These are phyloP conservation scores for Hydroisotoma schaefferi DNA, from an alignment of 2,888 invertebrate species.

Conservation along the genomic window DNA sequence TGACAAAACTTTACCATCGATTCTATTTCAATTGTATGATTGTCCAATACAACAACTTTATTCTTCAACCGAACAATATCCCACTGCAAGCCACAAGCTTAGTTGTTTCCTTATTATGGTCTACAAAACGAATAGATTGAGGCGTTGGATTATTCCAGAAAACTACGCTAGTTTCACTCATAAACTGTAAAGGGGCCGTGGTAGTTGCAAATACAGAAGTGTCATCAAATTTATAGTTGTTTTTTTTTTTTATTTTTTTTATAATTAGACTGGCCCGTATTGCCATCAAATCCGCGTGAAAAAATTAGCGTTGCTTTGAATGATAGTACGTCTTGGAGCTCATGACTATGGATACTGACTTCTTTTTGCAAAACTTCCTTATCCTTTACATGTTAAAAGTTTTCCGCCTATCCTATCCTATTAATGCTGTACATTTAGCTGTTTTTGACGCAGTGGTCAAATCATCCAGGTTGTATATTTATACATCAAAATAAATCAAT, in stretches of 20 bases:
- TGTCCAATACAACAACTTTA: no score
- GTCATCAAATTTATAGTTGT: not conserved
- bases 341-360: no score
- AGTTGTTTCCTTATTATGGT: conserved; percentile 8
- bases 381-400: no score
- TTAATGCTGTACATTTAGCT: no score
- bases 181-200: not conserved
- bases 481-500: no score
- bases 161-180: not conserved
- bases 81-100: no score
- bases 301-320: not conserved
- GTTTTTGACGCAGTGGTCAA: no score
- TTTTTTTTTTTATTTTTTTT: not conserved
- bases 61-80: no score
- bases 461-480: no score
- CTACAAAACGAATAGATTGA: not conserved
- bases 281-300: conserved; percentile 14
- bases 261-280: conserved; percentile 6
- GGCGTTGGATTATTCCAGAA: conserved; percentile 11
- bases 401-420: no score
- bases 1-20: conserved; percentile 15
- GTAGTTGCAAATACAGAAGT: conserved; percentile 9
- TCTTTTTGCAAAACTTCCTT: no score
- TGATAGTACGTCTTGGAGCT: no score
- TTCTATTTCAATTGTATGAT: not conserved